Conservation (phyloP, 2,113 vertebrate genomes). For the Dipodomys stephensi region DNA sequence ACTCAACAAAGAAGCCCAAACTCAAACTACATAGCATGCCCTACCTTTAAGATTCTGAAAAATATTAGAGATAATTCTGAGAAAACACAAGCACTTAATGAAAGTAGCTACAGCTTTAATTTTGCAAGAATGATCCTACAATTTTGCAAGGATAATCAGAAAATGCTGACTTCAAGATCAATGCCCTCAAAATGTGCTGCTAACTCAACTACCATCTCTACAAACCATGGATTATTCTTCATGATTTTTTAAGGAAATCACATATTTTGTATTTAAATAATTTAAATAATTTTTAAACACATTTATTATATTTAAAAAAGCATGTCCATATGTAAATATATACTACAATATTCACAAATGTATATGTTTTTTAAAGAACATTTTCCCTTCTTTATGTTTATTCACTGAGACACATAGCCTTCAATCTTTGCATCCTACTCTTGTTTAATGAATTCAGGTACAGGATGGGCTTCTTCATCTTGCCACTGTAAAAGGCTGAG, state of each 20-base stretch:
- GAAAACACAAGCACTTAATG: neutral
- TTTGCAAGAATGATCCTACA: slow-evolving; percentile 22
- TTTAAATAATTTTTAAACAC: slow-evolving; percentile 16
- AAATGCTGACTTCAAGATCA: neutral
- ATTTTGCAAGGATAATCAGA: neutral
- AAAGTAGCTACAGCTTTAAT: slow-evolving; percentile 25
- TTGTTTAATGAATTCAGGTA: neutral
- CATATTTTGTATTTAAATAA: neutral
- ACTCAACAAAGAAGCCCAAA: neutral
- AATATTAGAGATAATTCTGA: neutral
- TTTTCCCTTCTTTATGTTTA: neutral
- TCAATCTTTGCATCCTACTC: slow-evolving; percentile 29
- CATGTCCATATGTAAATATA: neutral
- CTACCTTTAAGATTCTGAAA: neutral
- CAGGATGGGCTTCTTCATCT: neutral
- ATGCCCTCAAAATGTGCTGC: neutral
- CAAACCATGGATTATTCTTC: slow-evolving; percentile 10
- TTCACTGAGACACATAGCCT: neutral
- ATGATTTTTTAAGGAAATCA: neutral
- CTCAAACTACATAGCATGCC: neutral
- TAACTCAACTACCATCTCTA: neutral
- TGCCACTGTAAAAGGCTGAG: neutral
- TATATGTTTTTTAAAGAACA: neutral
- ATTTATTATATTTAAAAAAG: neutral
- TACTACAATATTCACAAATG: neutral